These are phyloP conservation scores for Myopa testacea DNA, from an alignment of 2,888 invertebrate genomes.

Conservation along the genomic window DNA sequence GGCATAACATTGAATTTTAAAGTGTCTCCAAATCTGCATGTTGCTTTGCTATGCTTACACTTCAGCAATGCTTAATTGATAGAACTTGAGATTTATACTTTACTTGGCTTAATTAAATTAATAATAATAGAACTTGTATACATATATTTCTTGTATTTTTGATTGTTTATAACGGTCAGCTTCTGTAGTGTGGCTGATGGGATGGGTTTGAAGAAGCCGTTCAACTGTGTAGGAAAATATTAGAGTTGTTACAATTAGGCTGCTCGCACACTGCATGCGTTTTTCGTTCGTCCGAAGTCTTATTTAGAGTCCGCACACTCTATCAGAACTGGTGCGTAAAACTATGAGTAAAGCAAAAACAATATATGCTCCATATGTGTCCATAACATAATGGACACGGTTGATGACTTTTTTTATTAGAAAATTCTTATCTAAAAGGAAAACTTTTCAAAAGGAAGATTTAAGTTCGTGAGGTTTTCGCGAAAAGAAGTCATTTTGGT, in stretches of 20 bases:
- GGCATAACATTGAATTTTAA: conserved; percentile 19
- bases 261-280: too few relatives aligned
- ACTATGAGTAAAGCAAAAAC: too few relatives aligned
- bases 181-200: conserved; percentile 3
- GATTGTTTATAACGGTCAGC: conserved; percentile 37
- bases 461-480: too few relatives aligned
- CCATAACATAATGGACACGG: too few relatives aligned
- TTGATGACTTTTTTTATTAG: too few relatives aligned
- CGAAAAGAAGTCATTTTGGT: too few relatives aligned
- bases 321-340: too few relatives aligned
- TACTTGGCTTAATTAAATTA: not conserved
- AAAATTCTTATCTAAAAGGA: too few relatives aligned
- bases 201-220: not conserved
- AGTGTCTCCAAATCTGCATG: not conserved
- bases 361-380: too few relatives aligned
- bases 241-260: not conserved
- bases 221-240: not conserved
- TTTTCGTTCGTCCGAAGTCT: too few relatives aligned
- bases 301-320: too few relatives aligned
- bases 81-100: conserved; percentile 20
- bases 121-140: not conserved
- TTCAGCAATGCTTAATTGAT: conserved; percentile 22
- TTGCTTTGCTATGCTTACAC: not conserved
- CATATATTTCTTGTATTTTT: conserved; percentile 15
- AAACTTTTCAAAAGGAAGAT: too few relatives aligned